Evolutionary conservation across 2,113 vertebrate species (phyloP).

Genomic region (Bothrops jararaca): DNA sequence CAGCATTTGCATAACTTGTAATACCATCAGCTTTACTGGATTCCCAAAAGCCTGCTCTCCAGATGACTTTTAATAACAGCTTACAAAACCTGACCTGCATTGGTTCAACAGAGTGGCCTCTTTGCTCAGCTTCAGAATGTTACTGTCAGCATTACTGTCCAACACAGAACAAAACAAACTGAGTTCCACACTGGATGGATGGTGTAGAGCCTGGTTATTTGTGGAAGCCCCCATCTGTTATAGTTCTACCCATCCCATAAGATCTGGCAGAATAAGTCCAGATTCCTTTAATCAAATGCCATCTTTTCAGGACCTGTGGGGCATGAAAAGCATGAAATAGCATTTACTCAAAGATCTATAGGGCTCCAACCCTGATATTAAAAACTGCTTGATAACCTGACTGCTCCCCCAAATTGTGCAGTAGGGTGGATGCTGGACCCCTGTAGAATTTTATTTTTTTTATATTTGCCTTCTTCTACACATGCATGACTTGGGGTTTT

Average conservation of each 20-base stretch:
- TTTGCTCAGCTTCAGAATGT: not conserved
- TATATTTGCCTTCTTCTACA: not conserved
- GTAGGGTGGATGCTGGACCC: not conserved
- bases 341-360: not conserved
- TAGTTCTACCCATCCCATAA: not conserved
- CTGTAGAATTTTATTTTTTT: not conserved
- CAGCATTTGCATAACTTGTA: not conserved
- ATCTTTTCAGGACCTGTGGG: not conserved
- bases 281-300: not conserved
- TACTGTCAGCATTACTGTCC: not conserved
- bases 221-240: not conserved
- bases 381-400: not conserved
- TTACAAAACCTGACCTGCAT: not conserved
- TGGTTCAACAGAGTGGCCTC: not conserved
- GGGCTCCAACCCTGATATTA: not conserved
- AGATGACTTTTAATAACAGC: not conserved
- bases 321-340: not conserved
- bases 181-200: not conserved
- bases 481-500: not conserved
- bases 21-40: too few species aligned
- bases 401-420: not conserved
- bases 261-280: not conserved
- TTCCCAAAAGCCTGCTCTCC: not conserved
- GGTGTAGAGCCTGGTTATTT: not conserved
- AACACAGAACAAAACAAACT: constrained; percentile 2